Evolutionary conservation across 92 coral and sea anemone species (phyloP).

Genomic region (Actinostola sp.): DNA sequence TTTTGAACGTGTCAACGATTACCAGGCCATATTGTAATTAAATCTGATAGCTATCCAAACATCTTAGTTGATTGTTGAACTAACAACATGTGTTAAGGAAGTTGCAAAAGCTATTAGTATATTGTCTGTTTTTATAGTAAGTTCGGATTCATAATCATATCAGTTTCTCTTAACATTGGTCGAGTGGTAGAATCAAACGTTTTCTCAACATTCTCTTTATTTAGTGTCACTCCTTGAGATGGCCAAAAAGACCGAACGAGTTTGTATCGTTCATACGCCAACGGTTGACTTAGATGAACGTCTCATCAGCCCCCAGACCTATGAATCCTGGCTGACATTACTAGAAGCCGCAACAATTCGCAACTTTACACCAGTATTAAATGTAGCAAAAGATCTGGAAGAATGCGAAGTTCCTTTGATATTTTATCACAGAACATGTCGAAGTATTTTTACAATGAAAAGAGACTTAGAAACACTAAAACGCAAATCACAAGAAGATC

Average conservation of each 20-base stretch:
- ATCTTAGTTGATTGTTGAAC: too few relatives aligned
- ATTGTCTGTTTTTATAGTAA: too few relatives aligned
- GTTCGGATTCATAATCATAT: too few relatives aligned
- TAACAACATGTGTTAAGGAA: too few relatives aligned
- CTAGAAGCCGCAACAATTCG: constrained; percentile 47
- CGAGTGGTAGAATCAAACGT: too few relatives aligned
- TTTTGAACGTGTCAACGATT: too few relatives aligned
- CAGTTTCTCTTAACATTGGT: too few relatives aligned
- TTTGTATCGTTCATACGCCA: constrained; percentile 39
- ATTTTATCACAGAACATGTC: constrained; percentile 43
- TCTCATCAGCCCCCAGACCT: constrained; percentile 42
- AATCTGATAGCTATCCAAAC: too few relatives aligned
- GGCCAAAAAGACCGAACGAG: constrained; percentile 6
- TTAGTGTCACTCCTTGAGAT: constrained; percentile 11
- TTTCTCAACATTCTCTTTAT: not conserved
- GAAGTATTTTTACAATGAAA: constrained; percentile 45
- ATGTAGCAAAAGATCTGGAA: constrained; percentile 28
- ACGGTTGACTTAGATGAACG: constrained; percentile 35
- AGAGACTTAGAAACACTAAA: constrained; percentile 43
- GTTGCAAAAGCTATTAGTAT: too few relatives aligned
- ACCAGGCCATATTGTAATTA: too few relatives aligned
- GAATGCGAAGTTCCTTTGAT: constrained; percentile 47
- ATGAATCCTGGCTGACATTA: constrained; percentile 49
- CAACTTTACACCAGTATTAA: constrained; percentile 15
- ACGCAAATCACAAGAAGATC: constrained; percentile 9